A percentile compares a stretch with the other conserved stretches of the same genome.
phyloP scores from a whole-genome alignment of 2,113 vertebrate genomes.

The Ochotona princeps region DNA sequence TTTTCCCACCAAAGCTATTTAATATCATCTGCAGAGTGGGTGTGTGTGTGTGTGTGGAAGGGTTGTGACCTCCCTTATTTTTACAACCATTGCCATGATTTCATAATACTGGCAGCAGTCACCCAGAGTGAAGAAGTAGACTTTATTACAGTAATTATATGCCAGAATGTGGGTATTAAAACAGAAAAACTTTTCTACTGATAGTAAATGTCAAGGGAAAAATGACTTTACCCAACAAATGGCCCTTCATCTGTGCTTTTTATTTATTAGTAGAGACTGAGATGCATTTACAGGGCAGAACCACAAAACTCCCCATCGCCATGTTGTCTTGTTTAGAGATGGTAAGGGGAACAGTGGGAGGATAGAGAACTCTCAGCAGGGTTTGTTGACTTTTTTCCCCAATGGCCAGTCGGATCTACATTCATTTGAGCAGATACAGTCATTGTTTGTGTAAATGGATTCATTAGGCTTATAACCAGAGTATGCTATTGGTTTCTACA shows the following conservation, averaged over 20 bases:
- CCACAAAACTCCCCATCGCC: not conserved
- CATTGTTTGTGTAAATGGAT: not conserved
- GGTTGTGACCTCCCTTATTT: conserved; percentile 91
- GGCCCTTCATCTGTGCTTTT: conserved; percentile 80
- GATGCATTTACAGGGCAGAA: not conserved
- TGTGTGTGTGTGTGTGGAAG: conserved; percentile 88
- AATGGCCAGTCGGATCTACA: not conserved
- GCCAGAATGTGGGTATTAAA: conserved; percentile 88
- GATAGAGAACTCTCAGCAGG: not conserved
- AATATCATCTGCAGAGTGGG: conserved; percentile 89
- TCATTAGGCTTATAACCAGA: not conserved
- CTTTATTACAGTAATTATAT: conserved; percentile 88
- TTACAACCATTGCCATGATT: conserved; percentile 91
- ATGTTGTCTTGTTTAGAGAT: not conserved
- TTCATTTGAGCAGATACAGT: not conserved
- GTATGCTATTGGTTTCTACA: conserved; percentile 9
- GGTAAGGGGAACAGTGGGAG: not conserved
- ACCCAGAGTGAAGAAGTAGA: conserved; percentile 84
- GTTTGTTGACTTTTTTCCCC: not conserved
- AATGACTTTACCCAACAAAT: conserved; percentile 85
- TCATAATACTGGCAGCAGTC: conserved; percentile 89
- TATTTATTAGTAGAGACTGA: conserved; percentile 78
- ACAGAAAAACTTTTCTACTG: conserved; percentile 88
- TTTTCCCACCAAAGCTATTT: conserved; percentile 93
- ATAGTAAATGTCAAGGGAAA: conserved; percentile 86